Evolutionary conservation across 2,888 invertebrate species (phyloP).

Genomic region (Hymenopus coronatus): DNA sequence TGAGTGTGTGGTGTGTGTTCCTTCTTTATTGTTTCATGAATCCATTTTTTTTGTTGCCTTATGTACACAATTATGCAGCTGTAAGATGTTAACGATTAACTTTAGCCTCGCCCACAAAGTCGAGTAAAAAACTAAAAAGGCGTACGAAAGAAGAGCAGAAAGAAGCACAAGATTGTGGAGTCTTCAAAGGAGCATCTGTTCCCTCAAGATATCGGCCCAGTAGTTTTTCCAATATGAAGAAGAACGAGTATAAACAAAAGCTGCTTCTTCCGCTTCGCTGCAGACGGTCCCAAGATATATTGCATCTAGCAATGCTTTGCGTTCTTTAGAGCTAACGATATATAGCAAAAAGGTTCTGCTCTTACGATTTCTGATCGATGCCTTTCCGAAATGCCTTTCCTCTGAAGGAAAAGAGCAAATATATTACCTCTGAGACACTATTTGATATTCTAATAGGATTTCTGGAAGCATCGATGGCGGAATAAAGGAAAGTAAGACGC

Average conservation of each 20-base stretch:
- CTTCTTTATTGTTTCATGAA: too few relatives aligned
- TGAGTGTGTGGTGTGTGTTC: too few relatives aligned
- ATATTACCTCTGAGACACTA: too few relatives aligned
- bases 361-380: background rate
- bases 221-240: background rate
- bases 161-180: background rate
- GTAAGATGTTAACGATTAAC: background rate
- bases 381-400: background rate
- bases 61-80: background rate
- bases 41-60: too few relatives aligned
- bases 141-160: background rate
- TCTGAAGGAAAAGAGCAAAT: background rate
- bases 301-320: background rate
- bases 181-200: background rate
- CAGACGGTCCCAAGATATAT: background rate
- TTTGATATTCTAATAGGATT: too few relatives aligned
- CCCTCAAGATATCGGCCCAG: background rate
- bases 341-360: background rate
- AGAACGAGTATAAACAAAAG: background rate
- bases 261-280: background rate
- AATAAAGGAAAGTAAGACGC: too few relatives aligned
- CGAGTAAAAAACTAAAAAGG: background rate
- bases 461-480: too few relatives aligned
- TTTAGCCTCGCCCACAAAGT: background rate
- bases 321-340: background rate